These are phyloP conservation scores for Martes martes DNA, from an alignment of 2,113 vertebrate species.

Conservation along the genomic window DNA sequence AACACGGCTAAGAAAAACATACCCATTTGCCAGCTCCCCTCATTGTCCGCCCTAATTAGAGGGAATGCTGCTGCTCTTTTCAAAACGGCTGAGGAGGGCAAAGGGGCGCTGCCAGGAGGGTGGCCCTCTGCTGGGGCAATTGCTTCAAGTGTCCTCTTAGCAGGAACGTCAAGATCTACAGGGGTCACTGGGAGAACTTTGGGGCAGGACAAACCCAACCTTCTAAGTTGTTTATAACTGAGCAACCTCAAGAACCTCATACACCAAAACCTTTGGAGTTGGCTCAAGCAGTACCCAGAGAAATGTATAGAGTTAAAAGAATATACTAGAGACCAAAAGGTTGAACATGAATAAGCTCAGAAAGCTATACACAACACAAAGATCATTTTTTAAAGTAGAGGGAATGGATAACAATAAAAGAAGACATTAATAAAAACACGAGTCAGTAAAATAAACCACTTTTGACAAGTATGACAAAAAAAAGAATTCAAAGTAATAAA, in stretches of 20 bases:
- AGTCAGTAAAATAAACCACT: background rate
- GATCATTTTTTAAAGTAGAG: background rate
- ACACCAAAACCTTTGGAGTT: background rate
- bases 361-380: background rate
- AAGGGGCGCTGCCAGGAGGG: background rate
- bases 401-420: background rate
- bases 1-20: constrained; percentile 55
- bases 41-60: constrained; percentile 28
- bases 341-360: background rate
- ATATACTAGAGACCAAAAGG: background rate
- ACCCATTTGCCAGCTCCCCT: constrained; percentile 65
- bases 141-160: background rate
- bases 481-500: background rate
- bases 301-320: background rate
- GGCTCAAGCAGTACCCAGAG: background rate
- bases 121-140: background rate
- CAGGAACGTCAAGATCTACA: background rate
- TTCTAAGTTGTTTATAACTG: background rate
- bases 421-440: background rate
- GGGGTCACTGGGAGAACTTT: background rate
- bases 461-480: background rate
- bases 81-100: background rate
- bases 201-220: background rate
- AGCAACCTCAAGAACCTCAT: background rate
- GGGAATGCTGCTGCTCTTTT: background rate